Evolutionary conservation across 1,140 invertebrate genomes (phyloP).

Genomic region (Scaptomyza graminum): DNA sequence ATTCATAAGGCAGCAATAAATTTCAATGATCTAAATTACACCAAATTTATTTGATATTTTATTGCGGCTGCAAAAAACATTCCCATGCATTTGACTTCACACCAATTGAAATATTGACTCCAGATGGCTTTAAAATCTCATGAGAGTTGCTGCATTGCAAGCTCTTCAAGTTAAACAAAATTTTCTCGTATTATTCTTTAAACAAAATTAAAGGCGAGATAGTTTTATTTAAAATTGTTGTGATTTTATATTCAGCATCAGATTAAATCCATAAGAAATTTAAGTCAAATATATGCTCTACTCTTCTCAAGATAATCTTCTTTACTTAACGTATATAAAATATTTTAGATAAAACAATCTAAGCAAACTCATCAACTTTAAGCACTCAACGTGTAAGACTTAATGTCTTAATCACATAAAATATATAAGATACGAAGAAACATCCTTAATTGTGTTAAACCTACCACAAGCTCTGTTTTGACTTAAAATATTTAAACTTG

Average conservation of each 20-base stretch:
- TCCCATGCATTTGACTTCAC: neutral
- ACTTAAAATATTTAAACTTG: conserved; percentile 17
- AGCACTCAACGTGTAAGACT: neutral
- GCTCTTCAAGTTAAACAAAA: neutral
- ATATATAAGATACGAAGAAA: neutral
- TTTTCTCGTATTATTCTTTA: too few species aligned
- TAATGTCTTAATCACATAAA: neutral
- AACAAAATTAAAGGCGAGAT: too few species aligned
- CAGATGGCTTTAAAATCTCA: neutral
- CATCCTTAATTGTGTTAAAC: neutral
- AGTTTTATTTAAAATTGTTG: too few species aligned
- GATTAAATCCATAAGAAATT: too few species aligned
- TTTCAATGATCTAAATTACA: neutral
- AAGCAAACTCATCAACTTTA: neutral
- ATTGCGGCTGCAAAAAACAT: neutral
- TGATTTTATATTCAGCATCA: too few species aligned
- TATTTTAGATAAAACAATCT: neutral
- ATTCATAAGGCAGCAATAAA: neutral
- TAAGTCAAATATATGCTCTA: too few species aligned
- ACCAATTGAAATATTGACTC: neutral
- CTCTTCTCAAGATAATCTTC: too few species aligned
- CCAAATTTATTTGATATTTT: neutral
- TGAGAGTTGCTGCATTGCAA: neutral
- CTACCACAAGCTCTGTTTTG: neutral
- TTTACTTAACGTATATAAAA: too few species aligned